Percentiles rank a stretch among this genome's conserved stretches.
Evolutionary conservation across 2,888 invertebrate genomes (phyloP).

Genomic region (Cataglyphis livida): DNA sequence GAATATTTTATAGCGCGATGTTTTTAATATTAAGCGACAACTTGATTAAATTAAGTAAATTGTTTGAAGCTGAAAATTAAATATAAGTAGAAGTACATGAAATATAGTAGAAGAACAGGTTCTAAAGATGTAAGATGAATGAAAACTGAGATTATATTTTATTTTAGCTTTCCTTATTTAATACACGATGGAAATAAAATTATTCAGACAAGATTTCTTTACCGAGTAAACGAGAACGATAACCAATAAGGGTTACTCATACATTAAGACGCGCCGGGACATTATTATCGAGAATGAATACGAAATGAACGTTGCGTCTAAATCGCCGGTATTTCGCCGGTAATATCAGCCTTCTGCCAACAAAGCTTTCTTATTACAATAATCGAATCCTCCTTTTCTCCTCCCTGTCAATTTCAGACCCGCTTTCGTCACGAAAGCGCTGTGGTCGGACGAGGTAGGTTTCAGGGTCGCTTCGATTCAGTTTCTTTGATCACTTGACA

Average conservation of each 20-base stretch:
- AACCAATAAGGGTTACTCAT: background rate
- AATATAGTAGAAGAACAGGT: background rate
- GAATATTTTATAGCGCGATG: background rate
- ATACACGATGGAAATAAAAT: background rate
- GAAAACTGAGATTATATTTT: background rate
- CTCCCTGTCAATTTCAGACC: conserved; percentile 14
- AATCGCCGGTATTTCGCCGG: background rate
- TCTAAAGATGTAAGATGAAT: background rate
- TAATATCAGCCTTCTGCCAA: conserved; percentile 20
- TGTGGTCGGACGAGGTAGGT: background rate
- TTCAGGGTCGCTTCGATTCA: conserved; percentile 25
- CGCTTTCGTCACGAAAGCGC: conserved; percentile 32
- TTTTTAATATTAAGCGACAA: background rate
- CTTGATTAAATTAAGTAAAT: background rate
- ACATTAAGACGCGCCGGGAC: background rate
- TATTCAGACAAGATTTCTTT: background rate
- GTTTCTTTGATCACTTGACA: conserved; percentile 23
- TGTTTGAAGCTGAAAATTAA: background rate
- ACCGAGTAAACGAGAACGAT: background rate
- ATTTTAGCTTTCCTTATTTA: background rate
- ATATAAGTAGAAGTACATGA: no score
- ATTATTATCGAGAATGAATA: conserved; percentile 22
- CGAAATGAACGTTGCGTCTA: conserved; percentile 5
- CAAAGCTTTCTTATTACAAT: conserved; percentile 30
- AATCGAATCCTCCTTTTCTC: conserved; percentile 13